Base-by-base conservation (phyloP, 2,113 vertebrate genomes). In the Lamprologus callipterus region DNA sequence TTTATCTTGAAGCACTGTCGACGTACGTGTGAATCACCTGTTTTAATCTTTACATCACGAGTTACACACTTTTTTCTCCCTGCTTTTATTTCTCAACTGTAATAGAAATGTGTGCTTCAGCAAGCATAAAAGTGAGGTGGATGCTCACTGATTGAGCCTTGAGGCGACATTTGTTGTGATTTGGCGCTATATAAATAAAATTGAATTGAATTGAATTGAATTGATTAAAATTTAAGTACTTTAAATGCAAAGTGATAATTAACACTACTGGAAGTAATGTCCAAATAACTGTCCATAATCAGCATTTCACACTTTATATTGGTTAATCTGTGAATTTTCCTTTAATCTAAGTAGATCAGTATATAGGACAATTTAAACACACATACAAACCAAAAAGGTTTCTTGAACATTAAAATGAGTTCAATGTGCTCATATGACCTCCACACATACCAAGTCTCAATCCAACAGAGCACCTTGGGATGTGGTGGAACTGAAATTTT, bases 351-450 rank as follows among this genome's bases (percentile, higher is more conserved):
- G 40, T 17, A 75, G 2, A 28, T 26, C 21, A 17, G 21, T 70
- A 23, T 70, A 45, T 23, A 70, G 37, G 40, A 47, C 14, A 17
- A 75, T 75, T 73, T 73, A 45, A 45, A 73, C 2, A 42, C 2
- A 73, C 37, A 45, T 26, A n/a, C n/a, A n/a, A n/a, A n/a, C 2
- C 10, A 65, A 37, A 65, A 65, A n/a, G 60, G 33, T 65, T 37
- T 65, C 19, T 8, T 65, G 17, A 65, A 8, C 1, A 65, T 35
- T 63, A 63, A 63, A 63, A 63, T 35, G 4, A n/a, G 58, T 63
- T 63, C 31, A n/a, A 0, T 65, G 31, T 37, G 0, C 0, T 37
- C 17, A 65, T 37, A 65, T 65, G 31, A 37, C 17, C 10, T 2
- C 60, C 31, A 65, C 31, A 65, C 17, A 37, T 37, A n/a, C 6